Percentiles rank a stretch among this genome's conserved stretches.
These are phyloP conservation scores for Philopedon plagiatum DNA, from an alignment of 2,888 invertebrate genomes.

Conservation along the genomic window DNA sequence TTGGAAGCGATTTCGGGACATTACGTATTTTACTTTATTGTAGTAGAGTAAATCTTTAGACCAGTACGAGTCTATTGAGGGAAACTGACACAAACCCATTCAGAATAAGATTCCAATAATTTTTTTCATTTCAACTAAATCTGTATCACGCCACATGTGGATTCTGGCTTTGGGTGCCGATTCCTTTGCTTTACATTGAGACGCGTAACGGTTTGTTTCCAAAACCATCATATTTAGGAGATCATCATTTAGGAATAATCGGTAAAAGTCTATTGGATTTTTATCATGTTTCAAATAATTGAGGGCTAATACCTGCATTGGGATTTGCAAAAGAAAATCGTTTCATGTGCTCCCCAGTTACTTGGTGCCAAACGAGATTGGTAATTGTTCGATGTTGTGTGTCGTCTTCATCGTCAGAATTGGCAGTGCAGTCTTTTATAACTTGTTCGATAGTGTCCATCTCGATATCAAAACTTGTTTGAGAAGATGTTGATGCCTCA, in stretches of 20 bases:
- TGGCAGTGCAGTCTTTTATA: too few relatives aligned
- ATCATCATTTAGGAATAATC: neutral
- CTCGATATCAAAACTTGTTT: too few relatives aligned
- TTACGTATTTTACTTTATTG: neutral
- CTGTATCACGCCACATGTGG: neutral
- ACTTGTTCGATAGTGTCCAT: too few relatives aligned
- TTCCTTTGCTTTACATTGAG: neutral
- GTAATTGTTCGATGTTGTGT: too few relatives aligned
- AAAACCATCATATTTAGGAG: constrained; percentile 5
- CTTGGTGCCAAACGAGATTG: too few relatives aligned
- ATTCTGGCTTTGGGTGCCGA: neutral
- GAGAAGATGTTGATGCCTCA: too few relatives aligned
- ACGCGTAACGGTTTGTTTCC: constrained; percentile 13
- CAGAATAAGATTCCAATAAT: constrained; percentile 27
- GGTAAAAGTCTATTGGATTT: neutral
- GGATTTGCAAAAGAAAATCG: too few relatives aligned
- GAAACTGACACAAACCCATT: constrained; percentile 16
- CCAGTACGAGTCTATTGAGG: constrained; percentile 4
- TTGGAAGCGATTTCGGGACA: constrained; percentile 10
- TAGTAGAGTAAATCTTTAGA: constrained; percentile 1
- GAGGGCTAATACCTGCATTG: too few relatives aligned
- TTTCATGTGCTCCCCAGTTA: too few relatives aligned
- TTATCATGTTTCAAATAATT: too few relatives aligned
- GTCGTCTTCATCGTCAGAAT: too few relatives aligned
- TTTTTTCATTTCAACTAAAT: constrained; percentile 13